Evolutionary conservation across 2,797 vertebrate species (phyloP).

Genomic region (Loriculus beryllinus): DNA sequence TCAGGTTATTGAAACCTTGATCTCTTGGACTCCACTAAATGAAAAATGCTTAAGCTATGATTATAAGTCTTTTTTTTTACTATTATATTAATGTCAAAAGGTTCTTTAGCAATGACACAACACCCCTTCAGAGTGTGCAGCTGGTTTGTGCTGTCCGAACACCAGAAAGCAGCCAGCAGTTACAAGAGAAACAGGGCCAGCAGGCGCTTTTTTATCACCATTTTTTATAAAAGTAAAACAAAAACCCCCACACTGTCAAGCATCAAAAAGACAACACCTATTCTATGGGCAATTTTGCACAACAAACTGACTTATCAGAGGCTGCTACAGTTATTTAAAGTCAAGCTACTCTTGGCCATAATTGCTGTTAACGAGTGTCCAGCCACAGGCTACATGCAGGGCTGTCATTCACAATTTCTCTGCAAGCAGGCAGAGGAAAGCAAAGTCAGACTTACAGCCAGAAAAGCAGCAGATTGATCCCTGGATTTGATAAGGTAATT

Average conservation of each 20-base stretch:
- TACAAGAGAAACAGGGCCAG: neutral
- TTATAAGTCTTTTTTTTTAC: neutral
- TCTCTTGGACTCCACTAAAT: neutral
- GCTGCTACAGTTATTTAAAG: neutral
- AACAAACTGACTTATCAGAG: neutral
- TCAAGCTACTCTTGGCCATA: neutral
- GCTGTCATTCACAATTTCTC: neutral
- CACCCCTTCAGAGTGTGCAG: neutral
- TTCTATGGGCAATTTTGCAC: neutral
- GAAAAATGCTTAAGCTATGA: neutral
- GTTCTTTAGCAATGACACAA: neutral
- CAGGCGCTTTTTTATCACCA: accelerated
- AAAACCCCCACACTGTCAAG: neutral
- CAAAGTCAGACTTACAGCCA: neutral
- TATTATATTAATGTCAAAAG: neutral
- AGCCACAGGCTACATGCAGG: neutral
- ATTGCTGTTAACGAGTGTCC: neutral
- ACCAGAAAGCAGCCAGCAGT: neutral
- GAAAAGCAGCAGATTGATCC: neutral
- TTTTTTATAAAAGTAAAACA: neutral
- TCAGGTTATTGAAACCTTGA: neutral
- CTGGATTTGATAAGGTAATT: neutral
- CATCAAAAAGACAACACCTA: neutral
- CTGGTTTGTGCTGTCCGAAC: neutral
- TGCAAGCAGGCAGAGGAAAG: neutral